Percentiles rank a stretch among this genome's conserved stretches.
Conservation (phyloP, 2,888 invertebrate genomes). For the Cheilosia variabilis region DNA sequence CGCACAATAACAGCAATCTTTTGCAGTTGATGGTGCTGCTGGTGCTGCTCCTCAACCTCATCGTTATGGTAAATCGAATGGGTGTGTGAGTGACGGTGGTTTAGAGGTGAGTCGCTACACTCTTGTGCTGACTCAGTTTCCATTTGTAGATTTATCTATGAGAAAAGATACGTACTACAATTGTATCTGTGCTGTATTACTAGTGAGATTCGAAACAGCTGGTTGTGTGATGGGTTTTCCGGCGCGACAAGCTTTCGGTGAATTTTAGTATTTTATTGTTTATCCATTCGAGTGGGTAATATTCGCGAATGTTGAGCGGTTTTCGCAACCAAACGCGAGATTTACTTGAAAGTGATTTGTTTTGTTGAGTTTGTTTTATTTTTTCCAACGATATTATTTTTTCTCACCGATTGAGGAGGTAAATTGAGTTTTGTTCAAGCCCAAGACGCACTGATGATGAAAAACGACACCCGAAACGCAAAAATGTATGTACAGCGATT, state of each 20-base stretch:
- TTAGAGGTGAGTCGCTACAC: slow-evolving; percentile 47
- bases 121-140: slow-evolving; percentile 71
- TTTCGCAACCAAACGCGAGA: slow-evolving; percentile 38
- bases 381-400: not conserved
- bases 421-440: not conserved
- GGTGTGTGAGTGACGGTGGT: slow-evolving; percentile 40
- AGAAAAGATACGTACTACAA: slow-evolving; percentile 39
- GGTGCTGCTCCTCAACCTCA: slow-evolving; percentile 6
- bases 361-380: slow-evolving; percentile 6
- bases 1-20: slow-evolving; percentile 38
- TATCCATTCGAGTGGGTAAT: slow-evolving; percentile 73
- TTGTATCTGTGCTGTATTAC: slow-evolving; percentile 9
- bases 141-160: slow-evolving; percentile 67
- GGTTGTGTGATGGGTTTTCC: slow-evolving; percentile 66
- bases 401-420: not conserved
- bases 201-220: slow-evolving; percentile 67
- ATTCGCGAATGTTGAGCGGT: slow-evolving; percentile 64
- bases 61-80: slow-evolving; percentile 28
- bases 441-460: slow-evolving; percentile 50
- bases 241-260: slow-evolving; percentile 66
- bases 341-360: slow-evolving; percentile 37
- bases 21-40: slow-evolving; percentile 42
- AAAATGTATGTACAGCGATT: slow-evolving; percentile 63
- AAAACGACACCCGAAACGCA: slow-evolving; percentile 66
- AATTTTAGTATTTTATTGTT: slow-evolving; percentile 74